Evolutionary conservation across 2,797 vertebrate species (phyloP), one percentile per base, ranked within the genome.

Genomic region (Spizella passerina): DNA sequence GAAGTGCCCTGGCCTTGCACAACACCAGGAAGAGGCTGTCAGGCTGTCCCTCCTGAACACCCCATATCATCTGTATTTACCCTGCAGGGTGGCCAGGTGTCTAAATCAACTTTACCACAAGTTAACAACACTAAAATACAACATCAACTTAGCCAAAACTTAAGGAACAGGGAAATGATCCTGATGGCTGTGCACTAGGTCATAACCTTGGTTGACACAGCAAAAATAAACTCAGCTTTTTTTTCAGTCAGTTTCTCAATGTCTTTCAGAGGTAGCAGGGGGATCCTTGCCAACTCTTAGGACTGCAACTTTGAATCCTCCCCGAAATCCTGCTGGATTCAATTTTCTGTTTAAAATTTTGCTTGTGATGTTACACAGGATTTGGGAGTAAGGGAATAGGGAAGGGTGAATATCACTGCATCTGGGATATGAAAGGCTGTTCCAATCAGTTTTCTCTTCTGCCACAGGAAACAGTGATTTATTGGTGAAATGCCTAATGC

Each of bases 391-490:
- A 89, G 61, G 86, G 79, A 91, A 83, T 63, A 82, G 36, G 14
- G 65, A 89, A 96, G 86, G 69, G 72, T 87, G 76, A 95, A 17
- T 93, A 85, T 86, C 65, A 22, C 50, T 19, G 29, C 92, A 89
- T 60, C 84, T 65, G 84, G 82, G 88, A 93, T 94, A 71, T 85
- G 79, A 96, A 96, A 89, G 59, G 69, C 79, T 1, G 0, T 63
- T 88, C 90, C 72, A 90, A 86, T 65, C 79, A 59, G 69, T 85
- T 91, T 94, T 93, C 69, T 76, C 72, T 93, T 88, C 95, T 95
- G 82, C 72, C 93, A 90, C 93, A 94, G 93, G 95, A 94, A 96
- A 47, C 61, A 52, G 84, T 95, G 93, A 97, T 97, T 96, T 96
- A 95, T 91, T 93, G 82, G 82, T 95, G 71, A 92, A 95, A 96